phyloP scores from a whole-genome alignment of 1,140 invertebrate genomes.

The Rhyacophila brunnea region DNA sequence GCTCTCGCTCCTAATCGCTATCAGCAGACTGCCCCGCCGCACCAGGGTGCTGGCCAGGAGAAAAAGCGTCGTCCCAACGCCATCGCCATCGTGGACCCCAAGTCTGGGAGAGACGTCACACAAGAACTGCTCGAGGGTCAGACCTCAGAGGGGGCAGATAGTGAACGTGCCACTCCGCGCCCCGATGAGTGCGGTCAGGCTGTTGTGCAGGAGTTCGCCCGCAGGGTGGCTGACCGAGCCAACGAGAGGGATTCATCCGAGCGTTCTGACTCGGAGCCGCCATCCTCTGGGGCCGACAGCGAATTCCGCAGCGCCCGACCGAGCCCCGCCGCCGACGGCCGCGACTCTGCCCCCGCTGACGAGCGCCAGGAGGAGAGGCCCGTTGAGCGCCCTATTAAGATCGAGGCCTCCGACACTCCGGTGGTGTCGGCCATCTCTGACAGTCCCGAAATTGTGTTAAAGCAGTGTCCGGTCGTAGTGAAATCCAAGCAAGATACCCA shows the following conservation, averaged over 20 bases:
- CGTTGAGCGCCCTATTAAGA: neutral
- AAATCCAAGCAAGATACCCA: neutral
- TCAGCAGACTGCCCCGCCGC: slow-evolving; percentile 1
- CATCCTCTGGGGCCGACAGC: slow-evolving; percentile 1
- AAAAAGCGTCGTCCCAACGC: slow-evolving; percentile 17
- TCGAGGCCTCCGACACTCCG: slow-evolving; percentile 20
- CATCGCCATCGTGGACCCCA: slow-evolving; percentile 23
- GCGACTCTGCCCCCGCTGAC: neutral
- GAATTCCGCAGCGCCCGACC: neutral
- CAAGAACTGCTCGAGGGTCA: slow-evolving; percentile 18
- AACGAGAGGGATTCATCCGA: slow-evolving; percentile 10
- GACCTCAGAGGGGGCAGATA: neutral
- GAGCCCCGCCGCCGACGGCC: neutral
- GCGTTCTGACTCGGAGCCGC: neutral
- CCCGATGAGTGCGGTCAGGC: slow-evolving; percentile 12
- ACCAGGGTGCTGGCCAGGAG: neutral
- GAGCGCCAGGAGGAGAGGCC: slow-evolving; percentile 1
- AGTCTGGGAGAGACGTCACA: slow-evolving; percentile 24
- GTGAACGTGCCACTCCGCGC: neutral
- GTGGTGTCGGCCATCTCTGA: slow-evolving; percentile 34
- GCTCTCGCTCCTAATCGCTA: slow-evolving; percentile 6
- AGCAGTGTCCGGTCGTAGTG: slow-evolving; percentile 1
- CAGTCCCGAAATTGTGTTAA: slow-evolving; percentile 33
- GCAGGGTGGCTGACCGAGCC: slow-evolving; percentile 9
- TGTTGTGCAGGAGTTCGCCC: slow-evolving; percentile 24